Base-by-base conservation (phyloP, 2,888 invertebrate genomes). In the Didymodactylos carnosus region DNA sequence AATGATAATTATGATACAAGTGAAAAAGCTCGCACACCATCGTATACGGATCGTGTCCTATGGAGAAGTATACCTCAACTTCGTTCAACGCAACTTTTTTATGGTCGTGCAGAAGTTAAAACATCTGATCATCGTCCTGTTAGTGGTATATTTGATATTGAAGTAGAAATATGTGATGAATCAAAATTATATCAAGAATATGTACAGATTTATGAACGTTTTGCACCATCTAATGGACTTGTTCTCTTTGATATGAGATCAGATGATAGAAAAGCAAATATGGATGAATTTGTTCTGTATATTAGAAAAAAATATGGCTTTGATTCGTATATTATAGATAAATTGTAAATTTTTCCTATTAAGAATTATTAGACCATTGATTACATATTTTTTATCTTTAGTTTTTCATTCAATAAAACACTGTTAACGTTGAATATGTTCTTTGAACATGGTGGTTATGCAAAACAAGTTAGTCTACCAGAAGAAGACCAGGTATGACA, bases 1-100 rank as follows among this genome's bases (percentile, higher is more conserved):
- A 94, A 94, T 79, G 94, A 97, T 82, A 95, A 97, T 84, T 98
- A 95, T 82, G 98, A 98, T 83, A 97, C 98, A 0, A 95, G 95
- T 81, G 98, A 99, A 82, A 98, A 98, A 84, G 89, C 90, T 81
- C 87, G 97, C 75, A 91, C 92, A 1, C 98, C 98, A 0, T 97
- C 98, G 8, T 98, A 94, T 94, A 98, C 98, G 0, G 98, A 98
- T 84, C 87, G 98, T 76, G 87, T 98, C n/a, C 85, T 98, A 75
- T 97, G 94, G 93, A 39, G 43, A 53, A 53, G 43, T 25, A 27
- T 16, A 29, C 29, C 53, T 62, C 8, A 62, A 29, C 14, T 35
- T 35, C 35, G n/a, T 19, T 19, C 5, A 8, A 62, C 16, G 35
- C 53, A 62, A 19, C n/a, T 74, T 3, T 74, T 71, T 23, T 74